These are phyloP conservation scores for Scaptomyza tumidula DNA, from an alignment of 2,888 invertebrate genomes.

Conservation along the genomic window DNA sequence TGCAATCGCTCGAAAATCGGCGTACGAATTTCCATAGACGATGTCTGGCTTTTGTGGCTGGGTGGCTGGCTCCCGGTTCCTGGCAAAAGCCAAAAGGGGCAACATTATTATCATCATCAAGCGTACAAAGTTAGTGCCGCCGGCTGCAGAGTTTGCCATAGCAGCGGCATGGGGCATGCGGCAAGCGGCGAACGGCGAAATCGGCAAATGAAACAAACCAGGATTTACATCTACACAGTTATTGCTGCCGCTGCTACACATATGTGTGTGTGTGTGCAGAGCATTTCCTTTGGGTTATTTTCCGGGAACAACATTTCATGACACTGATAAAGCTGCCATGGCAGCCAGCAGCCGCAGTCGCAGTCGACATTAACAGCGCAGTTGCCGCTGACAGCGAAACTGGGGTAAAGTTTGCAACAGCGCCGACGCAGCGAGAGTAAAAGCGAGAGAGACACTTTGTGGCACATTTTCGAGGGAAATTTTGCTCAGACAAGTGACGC, in stretches of 20 bases:
- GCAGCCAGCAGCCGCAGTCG: slow-evolving; percentile 57
- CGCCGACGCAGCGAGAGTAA: slow-evolving; percentile 21
- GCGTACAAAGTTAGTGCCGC: slow-evolving; percentile 77
- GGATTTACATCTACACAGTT: slow-evolving; percentile 81
- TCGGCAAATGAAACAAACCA: slow-evolving; percentile 81
- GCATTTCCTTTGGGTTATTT: slow-evolving; percentile 81
- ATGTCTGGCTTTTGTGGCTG: slow-evolving; percentile 69
- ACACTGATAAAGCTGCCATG: slow-evolving; percentile 81
- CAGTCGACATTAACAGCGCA: slow-evolving; percentile 20
- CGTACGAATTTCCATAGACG: slow-evolving; percentile 78
- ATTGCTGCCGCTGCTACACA: slow-evolving; percentile 64
- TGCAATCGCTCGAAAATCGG: slow-evolving; percentile 80
- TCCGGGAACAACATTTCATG: slow-evolving; percentile 80
- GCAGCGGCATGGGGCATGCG: slow-evolving; percentile 1
- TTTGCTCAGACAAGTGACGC: slow-evolving; percentile 61
- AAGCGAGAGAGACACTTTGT: slow-evolving; percentile 10
- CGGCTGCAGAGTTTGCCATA: slow-evolving; percentile 56
- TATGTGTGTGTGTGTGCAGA: slow-evolving; percentile 48
- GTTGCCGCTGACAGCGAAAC: slow-evolving; percentile 40
- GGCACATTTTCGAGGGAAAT: slow-evolving; percentile 53
- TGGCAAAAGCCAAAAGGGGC: slow-evolving; percentile 63
- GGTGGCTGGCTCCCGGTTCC: slow-evolving; percentile 6
- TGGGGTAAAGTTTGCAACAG: slow-evolving; percentile 37
- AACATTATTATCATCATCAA: slow-evolving; percentile 78
- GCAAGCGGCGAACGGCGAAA: slow-evolving; percentile 43